Evolutionary conservation across 1,140 invertebrate genomes (phyloP), one percentile per base, ranked within the genome.

Genomic region (Macrostomum lignano): DNA sequence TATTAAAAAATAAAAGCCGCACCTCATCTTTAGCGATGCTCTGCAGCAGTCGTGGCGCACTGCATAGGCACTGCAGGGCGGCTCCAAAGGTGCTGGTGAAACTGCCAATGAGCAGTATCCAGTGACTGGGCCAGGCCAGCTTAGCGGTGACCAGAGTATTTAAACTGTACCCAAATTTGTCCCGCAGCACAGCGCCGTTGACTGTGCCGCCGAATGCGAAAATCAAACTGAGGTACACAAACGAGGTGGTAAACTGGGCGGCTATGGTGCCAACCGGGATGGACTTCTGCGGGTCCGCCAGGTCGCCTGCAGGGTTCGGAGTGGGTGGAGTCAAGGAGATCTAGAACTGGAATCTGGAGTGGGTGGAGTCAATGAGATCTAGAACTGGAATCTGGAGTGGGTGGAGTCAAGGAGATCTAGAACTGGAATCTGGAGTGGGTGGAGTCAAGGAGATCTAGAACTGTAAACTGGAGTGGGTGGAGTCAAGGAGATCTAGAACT

Each of bases 201-300:
- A 17, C 19, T 28, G 26, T 28, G 3, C 26, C 26, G 19, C 14
- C 26, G 19, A 28, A 28, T 15, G 19, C 19, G 9, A 28, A 3
- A 5, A 28, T 17, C 15, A 28, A 28, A 15, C 14, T 15, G 15
- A 28, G 19, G 9, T 28, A 9, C 13, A 24, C 13, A 24, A 71
- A 69, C 19, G 81, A 88, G 6, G 91, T 96, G 11, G 81, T 91
- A 20, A 81, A 46, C 51, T 93, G 88, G 31, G 91, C 91, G 42
- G 73, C 71, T 39, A 98, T 77, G 15, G 91, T 98, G 41, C 91
- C 91, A 21, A 78, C 70, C 3, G 91, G 91, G 46, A 98, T 98
- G 38, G 84, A 91, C 55, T 77, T 84, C 55, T 91, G 82, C 20
- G 84, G 86, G 60, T 98, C 86, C 17, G 76, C 76, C 41, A 98